phyloP scores from a whole-genome alignment of 2,888 invertebrate species.

The Trachelus iudaicus region DNA sequence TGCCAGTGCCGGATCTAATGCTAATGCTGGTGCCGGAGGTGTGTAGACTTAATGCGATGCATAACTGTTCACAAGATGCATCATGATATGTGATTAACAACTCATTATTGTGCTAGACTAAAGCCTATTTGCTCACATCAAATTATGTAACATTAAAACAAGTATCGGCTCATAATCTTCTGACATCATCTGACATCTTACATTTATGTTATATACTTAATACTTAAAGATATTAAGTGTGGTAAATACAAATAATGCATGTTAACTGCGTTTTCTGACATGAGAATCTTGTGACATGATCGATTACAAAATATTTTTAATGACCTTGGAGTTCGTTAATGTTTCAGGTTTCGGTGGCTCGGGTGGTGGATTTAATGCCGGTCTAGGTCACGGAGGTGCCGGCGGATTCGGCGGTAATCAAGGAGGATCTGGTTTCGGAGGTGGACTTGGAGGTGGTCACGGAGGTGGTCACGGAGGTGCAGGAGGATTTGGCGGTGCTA shows the following conservation, averaged over 20 bases:
- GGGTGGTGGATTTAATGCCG: neutral
- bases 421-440: conserved; percentile 6
- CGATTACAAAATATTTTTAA: neutral
- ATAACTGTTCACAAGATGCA: neutral
- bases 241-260: neutral
- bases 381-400: conserved; percentile 22
- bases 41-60: neutral
- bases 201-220: neutral
- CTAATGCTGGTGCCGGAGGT: neutral
- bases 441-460: conserved; percentile 15
- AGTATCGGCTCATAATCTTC: neutral
- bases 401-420: conserved; percentile 16
- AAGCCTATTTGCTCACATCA: neutral
- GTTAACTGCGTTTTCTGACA: neutral
- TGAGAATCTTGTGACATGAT: neutral
- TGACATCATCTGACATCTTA: neutral
- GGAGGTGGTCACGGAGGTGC: conserved; percentile 15
- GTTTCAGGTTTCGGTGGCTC: neutral
- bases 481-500: conserved; percentile 21
- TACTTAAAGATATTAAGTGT: neutral
- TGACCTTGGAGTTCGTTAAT: neutral
- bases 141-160: neutral
- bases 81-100: neutral
- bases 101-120: neutral
- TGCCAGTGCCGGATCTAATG: conserved; percentile 14